Base-by-base conservation (phyloP, 2,797 vertebrate species). In the Rhinatrema bivittatum region DNA sequence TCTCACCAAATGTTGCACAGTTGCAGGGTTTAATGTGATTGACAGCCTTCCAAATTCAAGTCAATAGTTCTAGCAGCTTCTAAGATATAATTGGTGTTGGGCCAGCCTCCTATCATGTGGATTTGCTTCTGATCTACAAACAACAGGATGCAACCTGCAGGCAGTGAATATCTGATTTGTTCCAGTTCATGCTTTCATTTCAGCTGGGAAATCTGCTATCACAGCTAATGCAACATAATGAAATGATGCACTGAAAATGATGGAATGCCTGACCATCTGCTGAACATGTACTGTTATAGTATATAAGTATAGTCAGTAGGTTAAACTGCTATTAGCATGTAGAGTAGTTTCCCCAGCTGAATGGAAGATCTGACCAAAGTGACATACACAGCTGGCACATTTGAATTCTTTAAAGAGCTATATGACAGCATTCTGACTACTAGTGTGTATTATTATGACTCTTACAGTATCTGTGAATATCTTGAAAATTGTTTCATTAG, bases 381-480 rank as follows among this genome's bases (percentile, higher is more conserved):
- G 39, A 48, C 29, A 52, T 38, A 50, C 49, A 27, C 39, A 19
- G 4, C 36, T 47, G 57, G 4, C 19, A 39, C 39, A n/a, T n/a
- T n/a, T n/a, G n/a, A n/a, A n/a, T n/a, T n/a, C n/a, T n/a, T 6
- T 16, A 16, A 4, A 16, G 16, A 16, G 16, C 16, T 20, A 12
- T 20, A 10, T 32, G 32, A 9, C 2, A 7, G 4, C 4, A 20
- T 32, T 20, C 9, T 10, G 13, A 32, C 20, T 15, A 10, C n/a
- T n/a, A n/a, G n/a, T n/a, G n/a, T n/a, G n/a, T n/a, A n/a, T n/a
- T n/a, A n/a, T n/a, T n/a, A n/a, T n/a, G n/a, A n/a, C n/a, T n/a
- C n/a, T n/a, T n/a, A n/a, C n/a, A n/a, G n/a, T n/a, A n/a, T n/a
- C n/a, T n/a, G n/a, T n/a, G n/a, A n/a, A n/a, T n/a, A n/a, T n/a